Evolutionary conservation across 2,888 invertebrate species (phyloP), one percentile per base, ranked within the genome.

Genomic region (Troilus luridus): DNA sequence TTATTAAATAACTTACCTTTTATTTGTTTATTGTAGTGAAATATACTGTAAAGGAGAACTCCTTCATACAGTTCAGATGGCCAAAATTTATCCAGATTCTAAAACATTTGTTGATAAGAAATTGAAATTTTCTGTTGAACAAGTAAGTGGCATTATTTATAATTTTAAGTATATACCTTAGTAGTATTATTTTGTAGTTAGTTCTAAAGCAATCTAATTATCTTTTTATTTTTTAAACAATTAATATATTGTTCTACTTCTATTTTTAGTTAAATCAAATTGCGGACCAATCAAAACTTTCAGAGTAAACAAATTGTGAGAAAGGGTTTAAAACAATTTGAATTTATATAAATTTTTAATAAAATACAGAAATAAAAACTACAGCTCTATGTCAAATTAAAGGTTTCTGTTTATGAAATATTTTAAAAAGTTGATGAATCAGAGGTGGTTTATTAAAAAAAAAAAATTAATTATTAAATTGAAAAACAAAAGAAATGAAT

Each of bases 31-130:
- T 92, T 92, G 12, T 93, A 96, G 96, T 93, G 95, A 95, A 85
- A 95, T 98, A 92, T 98, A 96, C 95, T 98, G 97, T 94, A 94
- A 96, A 93, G 97, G 98, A 81, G 94, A 95, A 0, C 95, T 98
- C 7, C 95, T 98, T 89, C 96, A 97, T 93, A 95, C 96, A 41
- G 95, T 98, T 6, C 97, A 98, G 94, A 94, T 95, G 94, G 95
- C 96, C 0, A 94, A 94, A 27, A 94, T 98, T 91, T 97, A 95
- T 94, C 94, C 94, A 11, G 98, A 98, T 94, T 97, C 97, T 64
- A 98, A 98, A 94, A 96, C 96, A 0, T 98, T 98, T 94, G 98
- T 98, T n/a, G 98, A 98, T 93, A 95, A 97, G 94, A 96, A 96
- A 92, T 95, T 98, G 94, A 92, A 92, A 67, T 92, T 92, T 91